These are phyloP conservation scores for Junonia oenone DNA, from an alignment of 2,888 invertebrate genomes.

Conservation along the genomic window DNA sequence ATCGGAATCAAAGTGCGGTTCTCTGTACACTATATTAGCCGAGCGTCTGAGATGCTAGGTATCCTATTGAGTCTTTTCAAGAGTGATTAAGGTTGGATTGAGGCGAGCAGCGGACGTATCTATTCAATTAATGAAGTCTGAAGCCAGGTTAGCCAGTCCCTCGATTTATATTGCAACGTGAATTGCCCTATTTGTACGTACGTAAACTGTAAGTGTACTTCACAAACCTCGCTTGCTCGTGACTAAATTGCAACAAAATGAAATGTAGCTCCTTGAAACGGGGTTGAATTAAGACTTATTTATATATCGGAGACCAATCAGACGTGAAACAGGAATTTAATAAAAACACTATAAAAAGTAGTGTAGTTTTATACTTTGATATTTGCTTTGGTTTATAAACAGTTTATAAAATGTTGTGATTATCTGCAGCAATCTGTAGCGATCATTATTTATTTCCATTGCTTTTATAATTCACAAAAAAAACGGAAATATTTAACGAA, in stretches of 20 bases:
- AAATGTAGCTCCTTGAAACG: slow-evolving; percentile 41
- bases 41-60: slow-evolving; percentile 44
- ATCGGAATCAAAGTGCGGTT: slow-evolving; percentile 62
- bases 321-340: slow-evolving; percentile 16
- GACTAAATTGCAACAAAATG: slow-evolving; percentile 48
- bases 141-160: slow-evolving; percentile 51
- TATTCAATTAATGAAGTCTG: slow-evolving; percentile 73
- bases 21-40: slow-evolving; percentile 63
- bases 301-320: slow-evolving; percentile 25
- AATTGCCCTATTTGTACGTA: slow-evolving; percentile 63
- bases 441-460: no score
- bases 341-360: slow-evolving; percentile 1
- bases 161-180: slow-evolving; percentile 66
- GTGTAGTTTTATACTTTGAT: neutral
- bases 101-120: slow-evolving; percentile 69
- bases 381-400: neutral
- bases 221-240: slow-evolving; percentile 39
- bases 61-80: slow-evolving; percentile 66
- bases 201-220: slow-evolving; percentile 37
- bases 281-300: slow-evolving; percentile 26
- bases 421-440: no score
- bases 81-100: slow-evolving; percentile 72
- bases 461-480: no score
- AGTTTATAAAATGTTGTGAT: no score
- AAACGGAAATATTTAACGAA: no score